These are phyloP conservation scores for Bergia puertoricense DNA, from an alignment of 92 coral and sea anemone genomes.

Conservation along the genomic window DNA sequence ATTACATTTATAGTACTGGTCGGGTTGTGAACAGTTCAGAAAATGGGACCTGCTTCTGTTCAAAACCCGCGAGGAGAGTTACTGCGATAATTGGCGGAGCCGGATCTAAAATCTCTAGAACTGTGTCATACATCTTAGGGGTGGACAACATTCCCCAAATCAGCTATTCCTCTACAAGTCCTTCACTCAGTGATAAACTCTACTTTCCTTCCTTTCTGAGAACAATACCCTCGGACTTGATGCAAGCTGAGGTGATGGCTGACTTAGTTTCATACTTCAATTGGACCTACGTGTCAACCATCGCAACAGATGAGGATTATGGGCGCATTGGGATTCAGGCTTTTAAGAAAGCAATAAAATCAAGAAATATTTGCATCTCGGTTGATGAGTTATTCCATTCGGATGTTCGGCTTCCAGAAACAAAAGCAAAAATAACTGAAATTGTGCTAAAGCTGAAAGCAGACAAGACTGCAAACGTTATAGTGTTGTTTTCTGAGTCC, in stretches of 20 bases:
- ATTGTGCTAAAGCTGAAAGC: conserved; percentile 72
- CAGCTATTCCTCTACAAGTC: conserved; percentile 97
- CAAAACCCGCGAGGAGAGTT: conserved; percentile 40
- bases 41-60: conserved; percentile 53
- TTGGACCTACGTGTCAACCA: conserved; percentile 90
- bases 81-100: conserved; percentile 93
- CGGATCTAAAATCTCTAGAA: conserved; percentile 94
- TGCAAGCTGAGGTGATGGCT: conserved; percentile 96
- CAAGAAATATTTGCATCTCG: conserved; percentile 83
- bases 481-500: conserved; percentile 84
- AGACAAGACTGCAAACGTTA: conserved; percentile 73
- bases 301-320: conserved; percentile 95
- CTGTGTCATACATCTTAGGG: conserved; percentile 71
- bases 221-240: conserved; percentile 92
- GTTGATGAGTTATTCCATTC: conserved; percentile 86
- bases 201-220: conserved; percentile 88
- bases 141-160: conserved; percentile 81
- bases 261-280: conserved; percentile 67
- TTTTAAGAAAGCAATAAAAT: conserved; percentile 80
- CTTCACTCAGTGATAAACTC: conserved; percentile 80
- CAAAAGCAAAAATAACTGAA: conserved; percentile 63
- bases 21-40: conserved; percentile 15
- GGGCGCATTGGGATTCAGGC: conserved; percentile 92
- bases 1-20: conserved; percentile 47
- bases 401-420: conserved; percentile 65